phyloP scores from a whole-genome alignment of 2,797 vertebrate species.

The Varecia variegata region DNA sequence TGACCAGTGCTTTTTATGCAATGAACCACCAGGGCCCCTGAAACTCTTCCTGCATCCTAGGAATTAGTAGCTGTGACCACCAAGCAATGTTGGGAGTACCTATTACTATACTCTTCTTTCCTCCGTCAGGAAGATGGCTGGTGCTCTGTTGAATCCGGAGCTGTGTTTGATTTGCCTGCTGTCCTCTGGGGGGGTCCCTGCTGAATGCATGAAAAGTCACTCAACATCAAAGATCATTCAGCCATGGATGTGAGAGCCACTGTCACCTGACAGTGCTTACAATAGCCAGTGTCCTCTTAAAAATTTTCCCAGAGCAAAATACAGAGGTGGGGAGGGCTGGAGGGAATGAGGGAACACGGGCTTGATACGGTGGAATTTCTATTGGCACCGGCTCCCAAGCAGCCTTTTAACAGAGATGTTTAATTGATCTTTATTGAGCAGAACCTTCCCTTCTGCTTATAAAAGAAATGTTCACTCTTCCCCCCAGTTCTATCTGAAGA shows the following conservation, averaged over 20 bases:
- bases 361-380: slow-evolving; percentile 22
- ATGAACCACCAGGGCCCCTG: not conserved
- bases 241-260: not conserved
- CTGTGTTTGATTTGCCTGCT: not conserved
- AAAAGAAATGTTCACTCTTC: slow-evolving; percentile 78
- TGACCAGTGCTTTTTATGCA: not conserved
- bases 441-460: slow-evolving; percentile 83
- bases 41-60: not conserved
- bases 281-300: not conserved
- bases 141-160: not conserved
- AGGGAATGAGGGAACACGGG: not conserved
- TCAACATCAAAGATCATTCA: not conserved
- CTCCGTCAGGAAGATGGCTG: not conserved
- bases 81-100: not conserved
- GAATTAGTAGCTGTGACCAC: not conserved
- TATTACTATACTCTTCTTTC: not conserved
- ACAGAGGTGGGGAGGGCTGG: not conserved
- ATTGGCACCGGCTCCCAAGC: slow-evolving; percentile 52
- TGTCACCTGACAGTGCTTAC: not conserved
- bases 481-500: slow-evolving; percentile 71
- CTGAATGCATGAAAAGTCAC: not conserved
- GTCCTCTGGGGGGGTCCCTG: not conserved
- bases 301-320: not conserved
- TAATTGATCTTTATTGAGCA: slow-evolving; percentile 85
- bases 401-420: slow-evolving; percentile 78